Conservation (phyloP, 2,888 invertebrate species). For the Dysmachus trigonus region DNA sequence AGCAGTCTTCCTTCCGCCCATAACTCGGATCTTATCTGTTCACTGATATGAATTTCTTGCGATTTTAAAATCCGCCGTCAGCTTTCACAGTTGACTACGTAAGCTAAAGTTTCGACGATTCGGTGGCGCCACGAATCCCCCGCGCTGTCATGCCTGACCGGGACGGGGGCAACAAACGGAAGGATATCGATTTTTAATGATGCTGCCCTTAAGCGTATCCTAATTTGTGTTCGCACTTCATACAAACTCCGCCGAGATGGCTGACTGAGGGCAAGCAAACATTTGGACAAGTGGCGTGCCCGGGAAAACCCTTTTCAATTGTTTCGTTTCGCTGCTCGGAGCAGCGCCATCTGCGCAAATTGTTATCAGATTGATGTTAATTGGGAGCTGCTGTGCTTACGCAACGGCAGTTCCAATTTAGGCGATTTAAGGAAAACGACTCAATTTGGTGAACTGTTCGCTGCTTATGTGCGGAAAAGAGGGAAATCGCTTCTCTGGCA, state of each 20-base stretch:
- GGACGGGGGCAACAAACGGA: neutral
- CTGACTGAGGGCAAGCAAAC: neutral
- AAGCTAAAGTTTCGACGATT: neutral
- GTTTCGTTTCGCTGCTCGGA: neutral
- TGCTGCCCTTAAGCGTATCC: conserved; percentile 4
- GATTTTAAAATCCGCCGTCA: conserved; percentile 27
- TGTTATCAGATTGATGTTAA: conserved; percentile 28
- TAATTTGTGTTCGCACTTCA: conserved; percentile 41
- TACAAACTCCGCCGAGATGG: neutral
- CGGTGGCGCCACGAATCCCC: conserved; percentile 25
- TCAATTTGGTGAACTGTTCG: neutral
- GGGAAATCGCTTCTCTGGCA: neutral
- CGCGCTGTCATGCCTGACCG: neutral
- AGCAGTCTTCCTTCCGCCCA: neutral
- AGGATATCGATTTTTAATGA: conserved; percentile 37
- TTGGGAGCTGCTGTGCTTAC: neutral
- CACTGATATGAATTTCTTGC: conserved; percentile 6
- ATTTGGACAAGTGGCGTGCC: conserved; percentile 18
- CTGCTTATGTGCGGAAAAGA: neutral
- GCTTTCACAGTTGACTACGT: neutral
- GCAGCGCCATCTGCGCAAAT: conserved; percentile 32
- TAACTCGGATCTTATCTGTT: conserved; percentile 5
- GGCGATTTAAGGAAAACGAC: neutral
- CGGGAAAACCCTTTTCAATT: neutral
- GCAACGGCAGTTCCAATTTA: neutral